phyloP scores from a whole-genome alignment of 2,113 vertebrate genomes.

The Eira barbara region DNA sequence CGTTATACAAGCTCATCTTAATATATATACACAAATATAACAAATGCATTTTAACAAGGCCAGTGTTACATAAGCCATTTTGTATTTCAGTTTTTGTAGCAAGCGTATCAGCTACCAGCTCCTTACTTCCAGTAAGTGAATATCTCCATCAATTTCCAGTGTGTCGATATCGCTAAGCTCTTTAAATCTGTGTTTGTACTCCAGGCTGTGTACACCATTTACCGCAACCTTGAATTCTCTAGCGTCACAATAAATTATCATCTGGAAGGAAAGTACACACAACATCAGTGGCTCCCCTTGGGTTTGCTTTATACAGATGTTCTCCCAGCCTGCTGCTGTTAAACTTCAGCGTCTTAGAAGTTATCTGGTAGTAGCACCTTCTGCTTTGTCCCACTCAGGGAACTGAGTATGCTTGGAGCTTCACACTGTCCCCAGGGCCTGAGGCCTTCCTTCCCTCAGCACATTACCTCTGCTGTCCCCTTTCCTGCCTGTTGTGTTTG shows the following conservation, averaged over 20 bases:
- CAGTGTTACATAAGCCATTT: not conserved
- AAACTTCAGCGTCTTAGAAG: too few relatives aligned
- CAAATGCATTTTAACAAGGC: not conserved
- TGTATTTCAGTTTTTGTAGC: conserved; percentile 42
- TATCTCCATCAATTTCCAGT: conserved; percentile 86
- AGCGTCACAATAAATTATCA: conserved; percentile 89
- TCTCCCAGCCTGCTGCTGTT: not conserved
- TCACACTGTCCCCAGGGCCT: not conserved
- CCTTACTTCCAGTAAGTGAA: conserved; percentile 85
- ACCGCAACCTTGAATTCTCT: conserved; percentile 89
- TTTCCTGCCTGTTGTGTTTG: not conserved
- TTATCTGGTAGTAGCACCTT: not conserved
- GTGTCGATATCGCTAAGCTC: conserved; percentile 84
- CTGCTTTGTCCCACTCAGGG: not conserved
- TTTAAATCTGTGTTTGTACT: conserved; percentile 92
- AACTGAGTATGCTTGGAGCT: not conserved
- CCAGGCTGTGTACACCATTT: conserved; percentile 89
- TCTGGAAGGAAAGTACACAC: conserved; percentile 79
- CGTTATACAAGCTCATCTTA: not conserved
- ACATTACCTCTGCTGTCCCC: rapidly evolving
- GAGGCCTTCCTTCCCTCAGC: not conserved
- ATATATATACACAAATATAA: not conserved
- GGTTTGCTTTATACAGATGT: not conserved
- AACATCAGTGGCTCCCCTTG: not conserved
- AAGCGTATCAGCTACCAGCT: conserved; percentile 79